Conservation (phyloP, 2,113 vertebrate species). For the Varanus salvator region DNA sequence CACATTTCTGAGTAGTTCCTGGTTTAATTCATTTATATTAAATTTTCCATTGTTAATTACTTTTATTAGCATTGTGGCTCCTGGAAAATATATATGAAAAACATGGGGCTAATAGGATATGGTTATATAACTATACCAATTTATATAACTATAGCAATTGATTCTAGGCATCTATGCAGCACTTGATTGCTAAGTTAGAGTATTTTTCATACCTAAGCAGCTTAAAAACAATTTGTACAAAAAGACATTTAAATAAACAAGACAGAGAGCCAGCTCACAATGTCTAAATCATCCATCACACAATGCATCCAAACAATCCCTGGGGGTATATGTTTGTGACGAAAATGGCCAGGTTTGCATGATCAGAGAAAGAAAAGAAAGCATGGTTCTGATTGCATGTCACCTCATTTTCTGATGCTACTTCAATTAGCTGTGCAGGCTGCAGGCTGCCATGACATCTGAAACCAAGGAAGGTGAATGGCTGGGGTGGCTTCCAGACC, state of each 20-base stretch:
- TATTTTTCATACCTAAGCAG: neutral
- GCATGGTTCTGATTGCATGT: too few species aligned
- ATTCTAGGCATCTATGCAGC: neutral
- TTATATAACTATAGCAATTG: neutral
- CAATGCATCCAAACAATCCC: neutral
- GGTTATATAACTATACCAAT: neutral
- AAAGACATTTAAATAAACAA: neutral
- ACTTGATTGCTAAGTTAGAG: neutral
- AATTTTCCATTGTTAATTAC: neutral
- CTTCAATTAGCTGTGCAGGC: too few species aligned
- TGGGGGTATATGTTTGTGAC: neutral
- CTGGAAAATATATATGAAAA: neutral
- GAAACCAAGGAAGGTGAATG: too few species aligned
- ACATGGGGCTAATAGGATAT: neutral
- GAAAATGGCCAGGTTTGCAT: neutral
- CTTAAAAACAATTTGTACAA: slow-evolving; percentile 1
- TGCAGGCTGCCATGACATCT: too few species aligned
- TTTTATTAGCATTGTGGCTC: neutral
- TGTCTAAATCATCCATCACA: neutral
- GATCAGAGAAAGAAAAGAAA: too few species aligned
- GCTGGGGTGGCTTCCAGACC: too few species aligned
- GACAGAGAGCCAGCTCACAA: neutral
- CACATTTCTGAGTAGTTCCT: neutral
- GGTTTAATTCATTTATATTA: neutral
- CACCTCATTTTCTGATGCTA: too few species aligned